Evolutionary conservation across 2,888 invertebrate species (phyloP).

Genomic region (Stenodema calcarata): DNA sequence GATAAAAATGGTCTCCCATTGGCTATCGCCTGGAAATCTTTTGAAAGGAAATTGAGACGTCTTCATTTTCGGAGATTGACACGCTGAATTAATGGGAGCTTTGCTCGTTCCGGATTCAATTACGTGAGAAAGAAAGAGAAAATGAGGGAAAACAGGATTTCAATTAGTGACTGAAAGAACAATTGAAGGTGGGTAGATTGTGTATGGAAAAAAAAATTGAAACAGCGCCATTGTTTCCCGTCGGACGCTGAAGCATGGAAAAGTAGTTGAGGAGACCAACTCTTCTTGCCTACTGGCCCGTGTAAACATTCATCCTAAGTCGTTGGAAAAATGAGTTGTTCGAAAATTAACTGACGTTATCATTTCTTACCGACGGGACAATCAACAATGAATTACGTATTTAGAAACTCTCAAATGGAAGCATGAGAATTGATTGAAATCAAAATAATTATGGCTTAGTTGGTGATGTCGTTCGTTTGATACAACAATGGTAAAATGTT

Average conservation of each 20-base stretch:
- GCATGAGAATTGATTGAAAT: background rate
- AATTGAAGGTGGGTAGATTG: conserved; percentile 35
- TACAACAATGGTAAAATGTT: too few species aligned
- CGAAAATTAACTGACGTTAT: background rate
- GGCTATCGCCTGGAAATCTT: background rate
- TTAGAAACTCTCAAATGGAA: background rate
- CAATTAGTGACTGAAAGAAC: conserved; percentile 26
- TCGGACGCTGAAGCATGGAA: background rate
- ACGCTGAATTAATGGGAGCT: background rate
- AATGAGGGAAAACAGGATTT: conserved; percentile 42
- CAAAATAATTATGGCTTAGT: background rate
- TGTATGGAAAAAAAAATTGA: conserved; percentile 40
- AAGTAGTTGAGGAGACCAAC: background rate
- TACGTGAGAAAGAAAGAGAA: conserved; percentile 23
- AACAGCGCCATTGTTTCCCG: conserved; percentile 38
- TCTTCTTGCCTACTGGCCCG: background rate
- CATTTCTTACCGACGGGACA: background rate
- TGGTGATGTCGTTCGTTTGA: too few species aligned
- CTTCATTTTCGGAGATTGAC: conserved; percentile 31
- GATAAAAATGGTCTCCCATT: conserved; percentile 15
- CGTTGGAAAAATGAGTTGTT: background rate
- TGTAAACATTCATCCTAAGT: background rate
- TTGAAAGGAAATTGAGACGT: conserved; percentile 34
- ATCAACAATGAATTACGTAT: background rate
- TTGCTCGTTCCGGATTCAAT: background rate